Evolutionary conservation across 2,797 vertebrate genomes (phyloP).

Genomic region (Pogoniulus pusillus): DNA sequence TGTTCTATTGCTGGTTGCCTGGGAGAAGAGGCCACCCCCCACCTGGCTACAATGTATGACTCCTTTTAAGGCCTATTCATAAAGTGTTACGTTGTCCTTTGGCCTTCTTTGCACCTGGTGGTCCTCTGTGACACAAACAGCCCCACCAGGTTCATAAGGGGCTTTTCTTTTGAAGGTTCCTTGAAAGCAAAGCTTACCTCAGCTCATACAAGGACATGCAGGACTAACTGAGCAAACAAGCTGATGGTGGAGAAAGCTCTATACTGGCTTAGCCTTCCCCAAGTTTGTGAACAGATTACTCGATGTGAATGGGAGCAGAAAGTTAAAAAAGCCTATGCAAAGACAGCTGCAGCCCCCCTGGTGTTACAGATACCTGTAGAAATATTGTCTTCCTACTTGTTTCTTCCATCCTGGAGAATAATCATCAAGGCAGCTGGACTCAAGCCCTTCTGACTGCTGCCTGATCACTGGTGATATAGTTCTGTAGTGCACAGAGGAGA

Average conservation of each 20-base stretch:
- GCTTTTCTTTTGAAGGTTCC: neutral
- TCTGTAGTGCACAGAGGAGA: neutral
- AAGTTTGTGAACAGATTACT: neutral
- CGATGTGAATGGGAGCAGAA: neutral
- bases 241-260: neutral
- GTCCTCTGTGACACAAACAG: neutral
- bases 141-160: neutral
- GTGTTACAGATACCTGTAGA: neutral
- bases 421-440: neutral
- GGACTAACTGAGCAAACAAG: neutral
- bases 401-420: neutral
- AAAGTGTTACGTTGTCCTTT: neutral
- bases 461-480: neutral
- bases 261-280: neutral
- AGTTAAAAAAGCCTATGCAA: neutral
- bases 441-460: neutral
- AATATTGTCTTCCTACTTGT: neutral
- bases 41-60: no score
- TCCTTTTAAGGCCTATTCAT: neutral
- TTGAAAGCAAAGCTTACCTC: neutral
- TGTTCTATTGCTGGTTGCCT: no score
- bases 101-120: neutral
- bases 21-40: no score
- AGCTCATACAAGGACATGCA: fast-evolving
- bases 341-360: neutral